These are phyloP conservation scores for Gephyroberyx darwinii DNA, from an alignment of 2,797 vertebrate genomes.

Conservation along the genomic window DNA sequence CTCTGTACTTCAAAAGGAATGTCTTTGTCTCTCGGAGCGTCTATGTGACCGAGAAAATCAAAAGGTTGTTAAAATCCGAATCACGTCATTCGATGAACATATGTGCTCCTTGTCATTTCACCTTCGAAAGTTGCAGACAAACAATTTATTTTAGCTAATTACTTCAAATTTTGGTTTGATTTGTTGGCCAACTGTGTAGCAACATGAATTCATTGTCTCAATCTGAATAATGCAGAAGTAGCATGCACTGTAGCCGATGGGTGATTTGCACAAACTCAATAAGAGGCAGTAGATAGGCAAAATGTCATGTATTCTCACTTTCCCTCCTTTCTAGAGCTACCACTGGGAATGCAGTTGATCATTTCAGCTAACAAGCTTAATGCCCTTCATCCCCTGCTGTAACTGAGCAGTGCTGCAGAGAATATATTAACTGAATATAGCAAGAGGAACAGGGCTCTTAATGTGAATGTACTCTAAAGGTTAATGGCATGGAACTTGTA, in stretches of 20 bases:
- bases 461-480: neutral
- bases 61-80: too few relatives aligned
- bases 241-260: neutral
- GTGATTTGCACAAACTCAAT: neutral
- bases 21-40: too few relatives aligned
- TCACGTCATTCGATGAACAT: neutral
- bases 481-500: slow-evolving; percentile 20
- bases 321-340: too few relatives aligned
- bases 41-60: too few relatives aligned
- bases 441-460: neutral
- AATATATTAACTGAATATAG: neutral
- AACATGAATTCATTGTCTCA: slow-evolving; percentile 5
- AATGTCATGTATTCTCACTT: too few relatives aligned
- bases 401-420: neutral
- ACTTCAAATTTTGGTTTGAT: neutral
- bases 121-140: neutral
- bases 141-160: neutral
- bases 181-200: neutral
- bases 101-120: neutral
- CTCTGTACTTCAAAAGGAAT: too few relatives aligned
- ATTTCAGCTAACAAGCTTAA: neutral
- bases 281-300: neutral
- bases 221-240: neutral
- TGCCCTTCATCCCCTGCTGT: neutral
- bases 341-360: neutral